These are phyloP conservation scores for Brachystomella parvula DNA, from an alignment of 1,140 invertebrate species.

Conservation along the genomic window DNA sequence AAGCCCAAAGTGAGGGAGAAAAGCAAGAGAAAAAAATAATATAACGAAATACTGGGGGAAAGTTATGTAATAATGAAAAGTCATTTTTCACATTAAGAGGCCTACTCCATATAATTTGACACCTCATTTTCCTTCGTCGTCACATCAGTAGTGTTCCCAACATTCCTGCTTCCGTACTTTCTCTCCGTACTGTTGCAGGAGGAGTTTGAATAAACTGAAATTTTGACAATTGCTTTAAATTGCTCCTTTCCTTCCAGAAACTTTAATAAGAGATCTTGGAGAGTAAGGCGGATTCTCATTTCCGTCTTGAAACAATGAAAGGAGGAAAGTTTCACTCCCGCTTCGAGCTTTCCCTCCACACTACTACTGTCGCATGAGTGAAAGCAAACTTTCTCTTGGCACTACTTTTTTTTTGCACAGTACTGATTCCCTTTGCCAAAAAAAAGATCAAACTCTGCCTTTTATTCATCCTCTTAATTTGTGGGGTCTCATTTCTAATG, in stretches of 20 bases:
- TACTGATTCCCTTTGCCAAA: neutral
- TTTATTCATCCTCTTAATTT: too few relatives aligned
- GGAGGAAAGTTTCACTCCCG: neutral
- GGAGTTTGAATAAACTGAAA: neutral
- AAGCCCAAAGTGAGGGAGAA: neutral
- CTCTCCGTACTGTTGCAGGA: too few relatives aligned
- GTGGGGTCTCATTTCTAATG: too few relatives aligned
- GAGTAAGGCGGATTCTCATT: neutral
- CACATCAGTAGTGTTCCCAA: too few relatives aligned
- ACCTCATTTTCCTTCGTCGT: neutral
- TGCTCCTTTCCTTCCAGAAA: neutral
- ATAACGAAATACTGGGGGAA: neutral
- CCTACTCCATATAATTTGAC: slow-evolving; percentile 3
- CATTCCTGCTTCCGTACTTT: too few relatives aligned
- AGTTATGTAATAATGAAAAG: slow-evolving; percentile 4
- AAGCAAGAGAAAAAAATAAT: neutral
- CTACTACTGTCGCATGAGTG: too few relatives aligned
- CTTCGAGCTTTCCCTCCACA: too few relatives aligned
- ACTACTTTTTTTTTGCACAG: neutral
- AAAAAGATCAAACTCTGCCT: too few relatives aligned
- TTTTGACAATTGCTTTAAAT: neutral
- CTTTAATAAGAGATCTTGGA: neutral
- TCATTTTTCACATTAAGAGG: slow-evolving; percentile 10
- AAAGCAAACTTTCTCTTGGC: neutral
- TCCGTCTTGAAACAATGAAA: neutral